phyloP scores from a whole-genome alignment of 1,140 invertebrate species.

The Cardiocondyla obscurior region DNA sequence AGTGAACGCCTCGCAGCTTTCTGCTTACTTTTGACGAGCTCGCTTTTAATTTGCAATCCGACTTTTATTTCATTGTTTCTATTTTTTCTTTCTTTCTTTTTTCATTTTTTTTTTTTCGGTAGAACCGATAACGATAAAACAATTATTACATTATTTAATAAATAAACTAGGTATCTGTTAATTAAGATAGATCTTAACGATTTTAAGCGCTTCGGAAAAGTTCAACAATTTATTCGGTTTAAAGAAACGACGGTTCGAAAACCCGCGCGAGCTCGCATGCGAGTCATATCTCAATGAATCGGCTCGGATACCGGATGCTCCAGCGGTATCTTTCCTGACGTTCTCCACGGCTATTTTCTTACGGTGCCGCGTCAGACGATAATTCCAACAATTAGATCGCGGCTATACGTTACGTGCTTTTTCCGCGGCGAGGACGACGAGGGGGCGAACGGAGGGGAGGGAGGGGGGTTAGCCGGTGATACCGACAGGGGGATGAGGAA shows the following conservation, averaged over 20 bases:
- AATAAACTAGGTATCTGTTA: not conserved
- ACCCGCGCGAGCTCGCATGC: not conserved
- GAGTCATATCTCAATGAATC: constrained; percentile 26
- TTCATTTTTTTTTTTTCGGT: too few relatives aligned
- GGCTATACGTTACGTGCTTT: constrained; percentile 75
- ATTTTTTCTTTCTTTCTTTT: not conserved
- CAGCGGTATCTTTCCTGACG: not conserved
- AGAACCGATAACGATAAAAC: too few relatives aligned
- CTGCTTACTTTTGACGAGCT: not conserved
- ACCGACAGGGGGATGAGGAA: constrained; percentile 77
- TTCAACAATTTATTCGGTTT: not conserved
- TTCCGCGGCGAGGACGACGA: constrained; percentile 60
- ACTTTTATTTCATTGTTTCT: not conserved
- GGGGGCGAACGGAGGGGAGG: constrained; percentile 46
- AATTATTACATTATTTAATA: too few relatives aligned
- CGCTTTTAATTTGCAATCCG: not conserved
- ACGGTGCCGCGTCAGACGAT: constrained; percentile 61
- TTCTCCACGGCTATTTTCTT: constrained; percentile 61
- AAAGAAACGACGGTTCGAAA: not conserved
- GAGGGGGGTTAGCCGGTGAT: constrained; percentile 61
- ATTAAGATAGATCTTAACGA: not conserved
- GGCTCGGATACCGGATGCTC: not conserved
- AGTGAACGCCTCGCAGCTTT: not conserved
- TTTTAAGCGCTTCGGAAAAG: not conserved
- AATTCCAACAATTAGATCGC: constrained; percentile 81